Conservation (phyloP, 2,888 invertebrate species). For the Leptopterna dolabrata region DNA sequence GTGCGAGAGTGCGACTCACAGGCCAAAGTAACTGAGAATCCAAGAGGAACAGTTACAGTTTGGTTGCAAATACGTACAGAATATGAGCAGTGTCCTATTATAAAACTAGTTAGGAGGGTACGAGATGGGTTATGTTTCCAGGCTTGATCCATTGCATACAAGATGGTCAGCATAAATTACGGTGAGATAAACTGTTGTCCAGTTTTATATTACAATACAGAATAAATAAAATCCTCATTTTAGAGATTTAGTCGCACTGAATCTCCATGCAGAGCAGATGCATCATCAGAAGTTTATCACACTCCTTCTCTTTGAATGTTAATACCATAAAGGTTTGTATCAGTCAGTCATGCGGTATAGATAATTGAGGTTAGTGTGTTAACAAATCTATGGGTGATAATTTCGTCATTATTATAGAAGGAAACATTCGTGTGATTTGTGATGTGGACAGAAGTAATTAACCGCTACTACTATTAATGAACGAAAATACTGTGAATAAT, state of each 20-base stretch:
- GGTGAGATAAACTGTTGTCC: too few relatives aligned
- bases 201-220: too few relatives aligned
- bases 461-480: background rate
- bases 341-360: background rate
- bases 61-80: background rate
- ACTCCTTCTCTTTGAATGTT: background rate
- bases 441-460: background rate
- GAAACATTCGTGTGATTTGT: background rate
- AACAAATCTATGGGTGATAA: background rate
- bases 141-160: too few relatives aligned
- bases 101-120: too few relatives aligned
- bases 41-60: background rate
- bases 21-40: background rate
- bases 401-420: background rate
- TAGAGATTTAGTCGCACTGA: background rate
- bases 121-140: too few relatives aligned
- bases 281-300: background rate
- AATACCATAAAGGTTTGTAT: background rate
- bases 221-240: background rate
- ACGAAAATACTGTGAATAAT: background rate
- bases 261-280: slow-evolving; percentile 3
- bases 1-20: background rate
- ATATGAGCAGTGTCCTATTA: too few relatives aligned
- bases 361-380: background rate
- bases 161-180: too few relatives aligned